These are phyloP conservation scores for Malacoraja senta DNA, from an alignment of 2,797 vertebrate genomes.

Conservation along the genomic window DNA sequence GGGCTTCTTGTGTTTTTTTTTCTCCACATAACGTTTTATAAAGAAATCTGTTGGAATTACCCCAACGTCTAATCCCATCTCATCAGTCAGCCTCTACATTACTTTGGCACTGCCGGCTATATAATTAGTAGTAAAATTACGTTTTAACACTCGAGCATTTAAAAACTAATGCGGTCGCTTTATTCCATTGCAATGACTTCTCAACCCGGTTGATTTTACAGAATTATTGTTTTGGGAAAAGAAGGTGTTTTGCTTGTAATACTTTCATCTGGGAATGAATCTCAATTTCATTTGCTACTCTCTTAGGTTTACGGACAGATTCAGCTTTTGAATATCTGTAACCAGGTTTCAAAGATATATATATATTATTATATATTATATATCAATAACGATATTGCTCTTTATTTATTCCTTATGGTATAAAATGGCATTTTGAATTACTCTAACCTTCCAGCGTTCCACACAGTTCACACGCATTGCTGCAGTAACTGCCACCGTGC, in stretches of 20 bases:
- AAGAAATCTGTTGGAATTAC: neutral
- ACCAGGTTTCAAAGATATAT: neutral
- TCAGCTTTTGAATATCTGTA: neutral
- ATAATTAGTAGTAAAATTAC: conserved; percentile 28
- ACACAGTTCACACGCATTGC: neutral
- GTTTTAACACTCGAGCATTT: conserved; percentile 14
- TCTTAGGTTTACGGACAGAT: neutral
- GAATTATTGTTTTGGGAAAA: neutral
- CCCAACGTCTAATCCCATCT: conserved; percentile 17
- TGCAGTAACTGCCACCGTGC: neutral
- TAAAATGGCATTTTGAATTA: neutral
- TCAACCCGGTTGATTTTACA: neutral
- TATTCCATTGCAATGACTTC: conserved; percentile 29
- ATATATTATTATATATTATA: neutral
- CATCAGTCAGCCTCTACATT: neutral
- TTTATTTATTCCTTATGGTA: neutral
- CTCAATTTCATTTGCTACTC: neutral
- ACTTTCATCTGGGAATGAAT: neutral
- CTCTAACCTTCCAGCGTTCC: neutral
- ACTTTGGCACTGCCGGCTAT: neutral
- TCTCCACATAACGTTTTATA: neutral
- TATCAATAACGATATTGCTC: neutral
- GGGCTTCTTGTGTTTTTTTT: neutral
- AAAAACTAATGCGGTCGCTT: neutral
- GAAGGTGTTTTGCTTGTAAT: neutral